A percentile compares a stretch with the other conserved stretches of the same genome.
These are phyloP conservation scores for Cyprinus carpio DNA, from an alignment of 2,113 vertebrate species.

Conservation along the genomic window DNA sequence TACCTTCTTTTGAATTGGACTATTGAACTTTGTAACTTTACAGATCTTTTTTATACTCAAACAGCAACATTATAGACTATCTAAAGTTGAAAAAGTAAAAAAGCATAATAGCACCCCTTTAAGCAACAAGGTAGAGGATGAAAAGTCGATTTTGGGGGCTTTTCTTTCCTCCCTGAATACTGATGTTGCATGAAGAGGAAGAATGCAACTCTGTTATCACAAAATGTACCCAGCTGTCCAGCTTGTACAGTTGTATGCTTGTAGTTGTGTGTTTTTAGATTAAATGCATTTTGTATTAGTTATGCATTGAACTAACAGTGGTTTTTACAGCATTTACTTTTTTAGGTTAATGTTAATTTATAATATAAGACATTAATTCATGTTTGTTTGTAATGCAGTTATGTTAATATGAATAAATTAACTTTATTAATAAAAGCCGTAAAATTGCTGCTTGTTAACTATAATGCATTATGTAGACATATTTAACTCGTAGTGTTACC, in stretches of 20 bases:
- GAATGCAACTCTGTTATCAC: neutral
- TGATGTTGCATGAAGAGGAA: neutral
- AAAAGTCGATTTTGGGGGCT: slow-evolving; percentile 65
- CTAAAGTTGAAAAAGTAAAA: no score
- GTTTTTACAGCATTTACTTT: neutral
- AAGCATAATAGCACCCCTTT: neutral
- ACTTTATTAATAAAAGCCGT: no score
- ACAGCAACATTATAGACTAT: no score
- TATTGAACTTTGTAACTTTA: no score
- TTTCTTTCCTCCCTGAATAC: slow-evolving; percentile 29
- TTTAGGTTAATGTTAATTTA: no score
- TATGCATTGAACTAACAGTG: neutral
- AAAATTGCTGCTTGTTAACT: no score
- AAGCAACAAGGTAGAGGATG: slow-evolving; percentile 64
- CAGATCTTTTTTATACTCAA: no score
- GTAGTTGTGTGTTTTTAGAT: neutral
- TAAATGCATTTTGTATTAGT: neutral
- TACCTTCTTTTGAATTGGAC: no score
- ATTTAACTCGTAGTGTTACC: no score
- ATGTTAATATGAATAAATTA: no score
- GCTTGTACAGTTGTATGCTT: neutral
- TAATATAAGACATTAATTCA: no score
- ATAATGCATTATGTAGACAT: neutral
- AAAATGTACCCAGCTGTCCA: neutral
- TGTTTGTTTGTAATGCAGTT: no score